Evolutionary conservation across 2,888 invertebrate genomes (phyloP), one percentile per base, ranked within the genome.

Genomic region (Cantharis rufa): DNA sequence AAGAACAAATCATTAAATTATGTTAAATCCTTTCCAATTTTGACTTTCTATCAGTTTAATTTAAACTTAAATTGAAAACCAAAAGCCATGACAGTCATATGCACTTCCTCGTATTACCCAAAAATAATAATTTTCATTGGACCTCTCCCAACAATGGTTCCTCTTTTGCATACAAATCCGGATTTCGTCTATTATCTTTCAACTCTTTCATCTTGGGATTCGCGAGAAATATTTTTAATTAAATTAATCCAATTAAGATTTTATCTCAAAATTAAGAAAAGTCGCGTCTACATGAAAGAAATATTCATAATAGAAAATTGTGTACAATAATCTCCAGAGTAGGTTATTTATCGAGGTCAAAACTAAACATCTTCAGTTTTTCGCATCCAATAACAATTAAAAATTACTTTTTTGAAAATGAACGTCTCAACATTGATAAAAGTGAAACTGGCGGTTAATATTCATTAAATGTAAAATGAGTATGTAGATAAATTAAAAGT

Each of bases 311-410:
- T 66, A 66, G 64, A 66, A 66, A 66, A 66, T 66, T 18, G 64
- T 24, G 18, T 16, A n/a, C 21, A 66, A 24, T 66, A 66, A 66
- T 66, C 24, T 64, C 2, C 24, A 15, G 64, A 66, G 64, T 66
- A 66, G 64, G 64, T 66, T 66, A 66, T 66, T 66, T 66, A 66
- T 66, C 16, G 64, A 66, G 64, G 64, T 66, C 64, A 66, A 66
- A 66, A 21, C 18, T 24, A 24, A 18, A 66, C 64, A 66, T 24
- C 18, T 66, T 9, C 24, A 66, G 48, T 66, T 66, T 66, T 66
- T 66, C 63, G 9, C 18, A 24, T 21, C 21, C 64, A 18, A 66
- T 66, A 66, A 66, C 64, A 66, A 66, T 21, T 66, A 13, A 66
- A 48, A n/a, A 2, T n/a, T 48, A 7, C n/a, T 48, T 48, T 48